These are phyloP conservation scores for Lypha dubia DNA, from an alignment of 2,888 invertebrate species.

Conservation along the genomic window DNA sequence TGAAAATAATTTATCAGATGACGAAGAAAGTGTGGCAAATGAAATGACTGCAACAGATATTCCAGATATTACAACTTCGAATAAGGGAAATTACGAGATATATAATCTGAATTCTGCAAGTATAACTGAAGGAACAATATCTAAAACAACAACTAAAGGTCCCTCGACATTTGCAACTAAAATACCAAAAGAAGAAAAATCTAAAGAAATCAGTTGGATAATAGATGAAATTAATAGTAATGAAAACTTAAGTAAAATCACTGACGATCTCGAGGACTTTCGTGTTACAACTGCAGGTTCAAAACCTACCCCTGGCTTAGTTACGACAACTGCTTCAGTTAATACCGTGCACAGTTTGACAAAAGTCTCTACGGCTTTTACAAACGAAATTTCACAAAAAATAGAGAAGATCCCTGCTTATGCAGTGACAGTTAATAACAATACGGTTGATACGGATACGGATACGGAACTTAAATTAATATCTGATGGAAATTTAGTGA, in stretches of 20 bases:
- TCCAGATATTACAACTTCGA: neutral
- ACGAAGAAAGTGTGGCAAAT: neutral
- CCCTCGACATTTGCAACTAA: constrained; percentile 18
- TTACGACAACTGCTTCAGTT: constrained; percentile 8
- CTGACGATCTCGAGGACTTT: constrained; percentile 42
- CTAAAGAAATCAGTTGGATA: constrained; percentile 63
- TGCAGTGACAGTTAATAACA: neutral
- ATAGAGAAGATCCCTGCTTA: neutral
- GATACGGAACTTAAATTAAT: constrained; percentile 68
- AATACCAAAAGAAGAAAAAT: constrained; percentile 60
- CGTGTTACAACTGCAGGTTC: constrained; percentile 15
- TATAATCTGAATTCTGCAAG: neutral
- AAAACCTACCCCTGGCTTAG: constrained; percentile 58
- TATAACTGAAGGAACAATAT: neutral
- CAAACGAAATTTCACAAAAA: neutral
- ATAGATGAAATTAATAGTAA: constrained; percentile 73
- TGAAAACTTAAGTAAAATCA: constrained; percentile 60
- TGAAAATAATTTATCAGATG: neutral
- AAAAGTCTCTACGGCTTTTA: neutral
- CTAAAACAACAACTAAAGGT: constrained; percentile 1
- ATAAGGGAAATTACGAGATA: neutral
- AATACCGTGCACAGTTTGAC: neutral
- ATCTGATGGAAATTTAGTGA: constrained; percentile 73
- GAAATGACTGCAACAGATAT: neutral
- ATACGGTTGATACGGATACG: neutral